Evolutionary conservation across 2,113 vertebrate species (phyloP), one percentile per base, ranked within the genome.

Genomic region (Prionailurus bengalensis): DNA sequence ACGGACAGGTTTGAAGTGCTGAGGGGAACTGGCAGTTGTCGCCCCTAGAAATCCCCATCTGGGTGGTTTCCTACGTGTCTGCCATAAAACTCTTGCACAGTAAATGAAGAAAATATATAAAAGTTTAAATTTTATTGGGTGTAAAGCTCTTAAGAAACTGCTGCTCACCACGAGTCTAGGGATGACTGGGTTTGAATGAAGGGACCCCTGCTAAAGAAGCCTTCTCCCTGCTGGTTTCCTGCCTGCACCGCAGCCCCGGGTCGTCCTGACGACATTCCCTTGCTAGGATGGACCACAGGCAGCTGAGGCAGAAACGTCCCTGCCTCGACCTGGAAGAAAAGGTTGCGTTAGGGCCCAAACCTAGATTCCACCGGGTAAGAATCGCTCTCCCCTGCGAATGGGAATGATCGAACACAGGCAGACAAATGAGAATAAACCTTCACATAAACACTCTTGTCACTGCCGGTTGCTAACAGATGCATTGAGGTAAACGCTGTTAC

Each of bases 401-500:
- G 0, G 13, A 91, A 81, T n/a, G 88, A 95, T 42, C 95, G 89
- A 53, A 92, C 19, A 36, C 0, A 88, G 61, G 84, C 91, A 95
- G 97, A 97, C 88, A 96, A 97, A 98, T 93, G 89, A 94, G 96
- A 98, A 98, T 98, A 97, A 98, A 98, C 96, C 87, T 97, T 96
- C 97, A 78, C 80, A 90, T 98, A 97, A 97, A 95, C 33, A 95
- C 97, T 98, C 98, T 97, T 97, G 98, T 98, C 98, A 39, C 93
- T 96, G 98, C 97, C 98, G 97, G 97, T 97, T 98, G 98, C 97
- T 98, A 99, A 98, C 99, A 99, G 98, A 98, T 98, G 99, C 98
- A 97, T 99, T 99, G 99, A 99, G 98, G 99, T 99, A 99, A 99
- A 99, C 97, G 98, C 97, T 98, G 98, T 98, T 98, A 99, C 98